These are phyloP conservation scores for Drosophila bunnanda DNA, from an alignment of 2,888 invertebrate genomes.

Conservation along the genomic window DNA sequence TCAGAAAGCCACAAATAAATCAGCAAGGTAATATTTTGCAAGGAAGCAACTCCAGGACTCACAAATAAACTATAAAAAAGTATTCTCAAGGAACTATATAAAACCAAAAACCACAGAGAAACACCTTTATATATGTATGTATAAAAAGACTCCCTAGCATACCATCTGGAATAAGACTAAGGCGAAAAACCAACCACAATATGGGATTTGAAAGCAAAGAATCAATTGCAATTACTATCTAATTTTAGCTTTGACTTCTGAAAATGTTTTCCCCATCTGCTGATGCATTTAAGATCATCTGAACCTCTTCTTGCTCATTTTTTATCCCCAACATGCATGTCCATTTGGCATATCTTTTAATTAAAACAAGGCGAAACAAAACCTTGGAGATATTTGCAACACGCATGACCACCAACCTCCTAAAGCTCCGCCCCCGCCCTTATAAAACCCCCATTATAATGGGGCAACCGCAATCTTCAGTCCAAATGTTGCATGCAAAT, in stretches of 20 bases:
- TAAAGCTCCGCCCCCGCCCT: constrained; percentile 3
- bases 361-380: constrained; percentile 48
- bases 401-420: constrained; percentile 58
- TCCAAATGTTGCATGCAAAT: constrained; percentile 74
- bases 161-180: not conserved
- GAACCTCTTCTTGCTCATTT: not conserved
- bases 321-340: constrained; percentile 54
- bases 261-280: constrained; percentile 25
- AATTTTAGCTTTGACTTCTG: constrained; percentile 1
- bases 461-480: constrained; percentile 42
- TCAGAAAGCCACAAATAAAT: not conserved
- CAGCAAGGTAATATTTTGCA: not conserved
- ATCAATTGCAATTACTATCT: constrained; percentile 20
- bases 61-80: not conserved
- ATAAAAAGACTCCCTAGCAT: not conserved
- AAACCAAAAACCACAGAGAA: not conserved
- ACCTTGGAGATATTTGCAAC: constrained; percentile 58
- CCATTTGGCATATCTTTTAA: constrained; percentile 74
- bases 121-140: no score
- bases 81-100: not conserved
- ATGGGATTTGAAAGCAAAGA: not conserved
- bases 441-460: constrained; percentile 17
- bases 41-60: not conserved
- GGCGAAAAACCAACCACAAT: not conserved
- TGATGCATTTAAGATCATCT: constrained; percentile 23